Conservation (phyloP, 2,888 invertebrate genomes). For the Sussaba pulchella region DNA sequence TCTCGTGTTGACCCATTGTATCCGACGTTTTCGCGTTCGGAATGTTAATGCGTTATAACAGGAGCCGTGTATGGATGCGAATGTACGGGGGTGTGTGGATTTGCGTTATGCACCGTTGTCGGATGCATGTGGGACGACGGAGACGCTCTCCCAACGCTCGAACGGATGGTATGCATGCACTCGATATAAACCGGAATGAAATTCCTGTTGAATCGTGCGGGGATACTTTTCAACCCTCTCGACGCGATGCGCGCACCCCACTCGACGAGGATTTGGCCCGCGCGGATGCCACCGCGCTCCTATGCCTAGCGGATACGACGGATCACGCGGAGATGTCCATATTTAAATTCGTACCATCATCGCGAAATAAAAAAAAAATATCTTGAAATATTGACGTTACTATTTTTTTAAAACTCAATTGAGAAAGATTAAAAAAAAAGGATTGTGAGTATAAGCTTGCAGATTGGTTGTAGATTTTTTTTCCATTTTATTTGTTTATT, state of each 20-base stretch:
- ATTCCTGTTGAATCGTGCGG: slow-evolving; percentile 53
- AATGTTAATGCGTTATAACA: slow-evolving; percentile 60
- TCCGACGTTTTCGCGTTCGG: slow-evolving; percentile 50
- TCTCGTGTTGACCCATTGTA: slow-evolving; percentile 40
- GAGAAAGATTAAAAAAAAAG: too few species aligned
- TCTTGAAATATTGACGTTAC: not conserved
- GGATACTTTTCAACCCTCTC: slow-evolving; percentile 55
- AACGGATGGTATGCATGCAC: slow-evolving; percentile 10
- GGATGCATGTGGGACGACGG: not conserved
- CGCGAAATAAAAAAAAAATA: not conserved
- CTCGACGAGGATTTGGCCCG: not conserved
- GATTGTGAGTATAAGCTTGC: too few species aligned
- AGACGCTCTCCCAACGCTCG: not conserved
- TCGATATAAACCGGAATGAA: slow-evolving; percentile 54
- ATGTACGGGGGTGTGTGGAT: not conserved
- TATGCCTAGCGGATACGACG: slow-evolving; percentile 57
- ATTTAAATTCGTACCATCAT: not conserved
- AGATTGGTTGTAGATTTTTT: not conserved
- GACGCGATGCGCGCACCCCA: not conserved
- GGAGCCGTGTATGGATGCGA: not conserved
- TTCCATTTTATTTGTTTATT: not conserved
- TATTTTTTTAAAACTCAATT: too few species aligned
- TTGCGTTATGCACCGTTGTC: not conserved
- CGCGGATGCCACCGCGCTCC: not conserved
- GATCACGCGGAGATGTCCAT: slow-evolving; percentile 25